Conservation (phyloP, 2,113 vertebrate genomes). For the Lepus timidus region DNA sequence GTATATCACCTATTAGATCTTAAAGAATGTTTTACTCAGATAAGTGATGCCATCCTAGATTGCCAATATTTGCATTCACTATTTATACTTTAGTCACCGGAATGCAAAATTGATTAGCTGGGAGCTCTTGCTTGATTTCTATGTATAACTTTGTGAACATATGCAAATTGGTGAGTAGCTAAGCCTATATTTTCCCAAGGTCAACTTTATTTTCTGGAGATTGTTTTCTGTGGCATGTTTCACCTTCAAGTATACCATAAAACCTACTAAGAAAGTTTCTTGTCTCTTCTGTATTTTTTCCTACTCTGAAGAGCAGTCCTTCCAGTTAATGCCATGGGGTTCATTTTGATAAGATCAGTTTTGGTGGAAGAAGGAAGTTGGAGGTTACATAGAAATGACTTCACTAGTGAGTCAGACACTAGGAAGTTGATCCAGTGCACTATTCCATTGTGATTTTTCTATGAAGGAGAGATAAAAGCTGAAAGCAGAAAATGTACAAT, state of each 20-base stretch:
- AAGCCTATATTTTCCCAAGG: not conserved
- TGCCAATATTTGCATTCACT: not conserved
- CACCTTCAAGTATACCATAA: not conserved
- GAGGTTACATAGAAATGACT: not conserved
- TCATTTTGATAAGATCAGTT: not conserved
- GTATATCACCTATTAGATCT: not conserved
- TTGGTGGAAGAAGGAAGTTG: not conserved
- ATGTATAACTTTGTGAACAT: not conserved
- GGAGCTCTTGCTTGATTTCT: not conserved
- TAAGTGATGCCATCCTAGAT: not conserved
- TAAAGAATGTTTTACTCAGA: not conserved
- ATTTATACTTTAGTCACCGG: not conserved
- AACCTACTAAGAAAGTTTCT: not conserved
- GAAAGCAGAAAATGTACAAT: not conserved
- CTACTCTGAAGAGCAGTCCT: not conserved
- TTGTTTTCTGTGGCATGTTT: not conserved
- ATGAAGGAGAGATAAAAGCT: not conserved
- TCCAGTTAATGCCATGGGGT: not conserved
- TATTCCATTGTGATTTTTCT: not conserved
- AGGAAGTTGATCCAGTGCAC: not conserved
- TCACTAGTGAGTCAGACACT: not conserved
- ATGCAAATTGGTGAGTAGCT: not conserved
- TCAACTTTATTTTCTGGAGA: conserved; percentile 2
- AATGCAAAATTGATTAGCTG: not conserved
- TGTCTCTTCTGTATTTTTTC: not conserved